Conservation (phyloP, 2,797 vertebrate species). For the Mus caroli region DNA sequence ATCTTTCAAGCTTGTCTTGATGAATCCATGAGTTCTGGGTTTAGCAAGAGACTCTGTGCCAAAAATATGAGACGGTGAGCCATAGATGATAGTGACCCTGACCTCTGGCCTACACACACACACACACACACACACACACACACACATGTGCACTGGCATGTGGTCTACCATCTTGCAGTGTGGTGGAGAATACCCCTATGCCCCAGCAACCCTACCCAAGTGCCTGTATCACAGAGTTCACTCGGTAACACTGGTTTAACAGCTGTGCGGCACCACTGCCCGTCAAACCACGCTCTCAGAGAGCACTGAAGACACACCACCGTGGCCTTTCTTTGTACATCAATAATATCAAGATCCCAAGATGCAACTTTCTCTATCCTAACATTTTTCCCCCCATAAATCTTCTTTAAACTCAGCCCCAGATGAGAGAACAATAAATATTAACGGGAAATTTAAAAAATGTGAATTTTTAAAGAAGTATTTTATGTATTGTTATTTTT, state of each 20-base stretch:
- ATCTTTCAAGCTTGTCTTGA: background rate
- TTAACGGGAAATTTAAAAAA: conserved; percentile 66
- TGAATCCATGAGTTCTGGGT: background rate
- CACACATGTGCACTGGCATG: background rate
- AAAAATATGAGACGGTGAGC: background rate
- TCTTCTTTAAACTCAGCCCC: conserved; percentile 56
- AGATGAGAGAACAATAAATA: conserved; percentile 69
- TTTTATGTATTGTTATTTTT: conserved; percentile 70
- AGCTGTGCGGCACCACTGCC: rapidly evolving
- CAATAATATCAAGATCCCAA: conserved; percentile 13
- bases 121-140: background rate
- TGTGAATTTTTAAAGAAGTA: conserved; percentile 58
- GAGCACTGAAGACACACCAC: background rate
- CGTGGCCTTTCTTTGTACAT: background rate
- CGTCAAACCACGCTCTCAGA: background rate
- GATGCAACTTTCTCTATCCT: conserved; percentile 33
- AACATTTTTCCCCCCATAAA: conserved; percentile 41
- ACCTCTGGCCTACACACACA: background rate
- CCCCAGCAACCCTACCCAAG: background rate
- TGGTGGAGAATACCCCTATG: background rate
- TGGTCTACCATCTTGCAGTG: background rate
- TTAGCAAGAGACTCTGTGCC: background rate
- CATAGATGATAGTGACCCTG: background rate
- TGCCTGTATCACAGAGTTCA: background rate
- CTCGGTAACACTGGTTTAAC: background rate